A percentile compares a stretch with the other conserved stretches of the same genome.
These are phyloP conservation scores for Megaleporinus macrocephalus DNA, from an alignment of 2,113 vertebrate genomes.

Conservation along the genomic window DNA sequence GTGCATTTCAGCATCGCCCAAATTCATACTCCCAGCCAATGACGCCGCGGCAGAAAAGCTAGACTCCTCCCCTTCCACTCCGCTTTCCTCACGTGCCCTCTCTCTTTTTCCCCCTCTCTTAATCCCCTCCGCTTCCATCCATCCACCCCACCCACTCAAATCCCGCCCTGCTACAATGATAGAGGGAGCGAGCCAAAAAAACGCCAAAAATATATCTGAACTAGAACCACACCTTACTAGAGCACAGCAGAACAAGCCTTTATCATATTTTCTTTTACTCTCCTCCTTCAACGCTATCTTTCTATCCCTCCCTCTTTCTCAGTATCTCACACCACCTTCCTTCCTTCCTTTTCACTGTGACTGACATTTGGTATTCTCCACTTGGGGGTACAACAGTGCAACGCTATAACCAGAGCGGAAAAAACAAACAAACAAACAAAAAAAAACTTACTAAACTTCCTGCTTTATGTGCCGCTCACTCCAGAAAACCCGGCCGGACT, in stretches of 20 bases:
- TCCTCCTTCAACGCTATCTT: conserved; percentile 15
- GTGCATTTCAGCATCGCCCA: conserved; percentile 1
- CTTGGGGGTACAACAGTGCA: conserved; percentile 87
- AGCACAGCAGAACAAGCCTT: neutral
- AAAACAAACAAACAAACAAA: conserved; percentile 46
- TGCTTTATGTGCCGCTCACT: conserved; percentile 81
- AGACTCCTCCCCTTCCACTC: conserved; percentile 33
- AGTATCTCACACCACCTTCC: conserved; percentile 41
- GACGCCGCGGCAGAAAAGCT: conserved; percentile 5
- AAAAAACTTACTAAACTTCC: conserved; percentile 70
- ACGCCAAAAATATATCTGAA: conserved; percentile 12
- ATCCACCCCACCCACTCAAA: conserved; percentile 47
- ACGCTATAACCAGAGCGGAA: conserved; percentile 70
- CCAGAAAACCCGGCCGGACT: conserved; percentile 80
- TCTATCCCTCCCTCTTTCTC: conserved; percentile 45
- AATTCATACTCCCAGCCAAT: conserved; percentile 40
- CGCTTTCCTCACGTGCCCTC: conserved; percentile 49
- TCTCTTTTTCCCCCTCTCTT: conserved; percentile 8
- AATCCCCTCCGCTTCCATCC: conserved; percentile 34
- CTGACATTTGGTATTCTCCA: conserved; percentile 84
- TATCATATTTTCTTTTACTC: conserved; percentile 28
- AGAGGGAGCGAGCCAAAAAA: conserved; percentile 33
- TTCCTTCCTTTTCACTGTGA: conserved; percentile 62
- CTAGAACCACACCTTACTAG: conserved; percentile 15
- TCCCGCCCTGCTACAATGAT: conserved; percentile 45